phyloP scores from a whole-genome alignment of 2,797 vertebrate genomes.

The Lagorchestes hirsutus region DNA sequence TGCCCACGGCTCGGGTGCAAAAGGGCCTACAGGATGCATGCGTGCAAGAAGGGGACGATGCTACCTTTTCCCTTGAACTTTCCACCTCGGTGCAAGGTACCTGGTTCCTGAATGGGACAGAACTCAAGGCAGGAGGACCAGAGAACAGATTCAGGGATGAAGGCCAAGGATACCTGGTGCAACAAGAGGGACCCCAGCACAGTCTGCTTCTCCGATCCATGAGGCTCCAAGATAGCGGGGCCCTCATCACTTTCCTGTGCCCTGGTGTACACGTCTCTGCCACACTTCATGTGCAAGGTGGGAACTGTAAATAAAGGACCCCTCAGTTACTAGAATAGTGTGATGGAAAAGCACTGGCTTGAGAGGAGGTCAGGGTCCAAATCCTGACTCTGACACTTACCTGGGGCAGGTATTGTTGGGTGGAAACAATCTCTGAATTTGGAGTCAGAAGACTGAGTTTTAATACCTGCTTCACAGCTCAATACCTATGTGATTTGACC shows the following conservation, averaged over 20 bases:
- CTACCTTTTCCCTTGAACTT: constrained; percentile 91
- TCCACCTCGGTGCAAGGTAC: constrained; percentile 91
- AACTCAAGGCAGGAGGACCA: constrained; percentile 88
- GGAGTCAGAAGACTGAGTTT: not conserved
- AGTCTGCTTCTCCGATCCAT: constrained; percentile 90
- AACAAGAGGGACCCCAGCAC: constrained; percentile 88
- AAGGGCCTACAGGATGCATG: constrained; percentile 90
- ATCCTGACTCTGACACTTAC: not conserved
- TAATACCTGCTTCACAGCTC: not conserved
- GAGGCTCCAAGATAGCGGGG: constrained; percentile 89
- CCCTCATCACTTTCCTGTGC: constrained; percentile 93
- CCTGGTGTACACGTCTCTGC: constrained; percentile 92
- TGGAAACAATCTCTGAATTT: not conserved
- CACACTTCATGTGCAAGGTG: constrained; percentile 94
- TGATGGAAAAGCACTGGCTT: not conserved
- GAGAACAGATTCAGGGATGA: constrained; percentile 76
- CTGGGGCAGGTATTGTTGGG: not conserved
- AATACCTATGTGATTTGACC: not conserved
- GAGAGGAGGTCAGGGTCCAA: not conserved
- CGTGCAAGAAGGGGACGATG: constrained; percentile 92
- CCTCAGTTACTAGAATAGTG: not conserved
- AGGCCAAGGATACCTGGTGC: constrained; percentile 86
- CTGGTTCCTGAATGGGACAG: constrained; percentile 92
- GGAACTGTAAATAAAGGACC: constrained; percentile 44
- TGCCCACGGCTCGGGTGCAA: constrained; percentile 93